Conservation (phyloP, 1,140 invertebrate species). For the Mya arenaria region DNA sequence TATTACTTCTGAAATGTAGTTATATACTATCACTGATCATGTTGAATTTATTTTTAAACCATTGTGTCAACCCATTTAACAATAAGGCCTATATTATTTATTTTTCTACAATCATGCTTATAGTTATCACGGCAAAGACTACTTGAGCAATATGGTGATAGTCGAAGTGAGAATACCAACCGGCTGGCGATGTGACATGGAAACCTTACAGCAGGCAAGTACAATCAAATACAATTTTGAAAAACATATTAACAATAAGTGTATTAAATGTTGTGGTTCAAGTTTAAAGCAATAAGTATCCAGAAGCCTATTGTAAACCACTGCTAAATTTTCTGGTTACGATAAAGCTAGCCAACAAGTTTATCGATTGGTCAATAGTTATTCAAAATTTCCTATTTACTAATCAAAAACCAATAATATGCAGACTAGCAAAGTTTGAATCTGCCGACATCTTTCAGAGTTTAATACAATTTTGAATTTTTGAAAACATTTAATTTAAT, state of each 20-base stretch:
- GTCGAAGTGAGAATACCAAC: constrained; percentile 93
- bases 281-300: background rate
- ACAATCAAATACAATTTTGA: background rate
- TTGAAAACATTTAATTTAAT: background rate
- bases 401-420: no score
- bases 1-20: no score
- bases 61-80: background rate
- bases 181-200: constrained; percentile 89
- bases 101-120: background rate
- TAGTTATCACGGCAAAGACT: constrained; percentile 74
- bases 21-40: background rate
- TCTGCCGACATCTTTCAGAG: background rate
- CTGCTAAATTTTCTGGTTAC: background rate
- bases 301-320: background rate
- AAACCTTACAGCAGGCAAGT: constrained; percentile 24
- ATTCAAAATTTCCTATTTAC: background rate
- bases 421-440: no score
- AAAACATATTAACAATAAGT: no score
- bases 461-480: background rate
- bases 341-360: background rate
- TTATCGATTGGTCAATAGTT: background rate
- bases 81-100: background rate
- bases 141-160: constrained; percentile 89
- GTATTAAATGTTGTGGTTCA: no score
- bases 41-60: background rate